Evolutionary conservation across 2,113 vertebrate species (phyloP).

Genomic region (Sinocyclocheilus grahami): DNA sequence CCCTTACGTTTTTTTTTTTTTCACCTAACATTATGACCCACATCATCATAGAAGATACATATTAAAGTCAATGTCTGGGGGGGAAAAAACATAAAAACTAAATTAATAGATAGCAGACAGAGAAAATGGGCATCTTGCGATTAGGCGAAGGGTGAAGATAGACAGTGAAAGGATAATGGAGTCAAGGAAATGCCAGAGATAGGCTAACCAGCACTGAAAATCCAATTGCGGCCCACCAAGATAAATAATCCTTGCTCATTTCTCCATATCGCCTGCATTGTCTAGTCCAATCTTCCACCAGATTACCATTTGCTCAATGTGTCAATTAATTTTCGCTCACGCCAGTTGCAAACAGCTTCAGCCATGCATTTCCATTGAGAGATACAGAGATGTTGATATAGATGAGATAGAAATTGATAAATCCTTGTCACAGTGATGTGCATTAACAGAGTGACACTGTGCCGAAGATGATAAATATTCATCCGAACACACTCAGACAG

Average conservation of each 20-base stretch:
- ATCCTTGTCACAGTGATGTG: slow-evolving; percentile 43
- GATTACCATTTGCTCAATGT: slow-evolving; percentile 40
- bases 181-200: not conserved
- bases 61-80: not conserved
- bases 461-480: slow-evolving; percentile 41
- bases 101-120: not conserved
- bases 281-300: slow-evolving; percentile 12
- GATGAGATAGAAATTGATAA: slow-evolving; percentile 42
- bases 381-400: not conserved
- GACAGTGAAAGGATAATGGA: slow-evolving; percentile 35
- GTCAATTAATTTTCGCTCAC: slow-evolving; percentile 47
- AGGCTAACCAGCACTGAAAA: slow-evolving; percentile 37
- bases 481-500: slow-evolving; percentile 6
- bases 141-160: slow-evolving; percentile 26
- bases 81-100: not conserved
- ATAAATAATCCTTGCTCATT: slow-evolving; percentile 42
- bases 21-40: not conserved
- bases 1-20: not conserved
- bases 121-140: slow-evolving; percentile 17
- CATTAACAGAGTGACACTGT: slow-evolving; percentile 38
- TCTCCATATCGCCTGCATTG: slow-evolving; percentile 19
- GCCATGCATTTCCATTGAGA: not conserved
- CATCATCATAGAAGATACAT: slow-evolving; percentile 9
- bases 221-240: slow-evolving; percentile 32
- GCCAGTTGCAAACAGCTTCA: slow-evolving; percentile 4